Evolutionary conservation across 2,797 vertebrate genomes (phyloP), one percentile per base, ranked within the genome.

Genomic region (Galaxias olidus): DNA sequence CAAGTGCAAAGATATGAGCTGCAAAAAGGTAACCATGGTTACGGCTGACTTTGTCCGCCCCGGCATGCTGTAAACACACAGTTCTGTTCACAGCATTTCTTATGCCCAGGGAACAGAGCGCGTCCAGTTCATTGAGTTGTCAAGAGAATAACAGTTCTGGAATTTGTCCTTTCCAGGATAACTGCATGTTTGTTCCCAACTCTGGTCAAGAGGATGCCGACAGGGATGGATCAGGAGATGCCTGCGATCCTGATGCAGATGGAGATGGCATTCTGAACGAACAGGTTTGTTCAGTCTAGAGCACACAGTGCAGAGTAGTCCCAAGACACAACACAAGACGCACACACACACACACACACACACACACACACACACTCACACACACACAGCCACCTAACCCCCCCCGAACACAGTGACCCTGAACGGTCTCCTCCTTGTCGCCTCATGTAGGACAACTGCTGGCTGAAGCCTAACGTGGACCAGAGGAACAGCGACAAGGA

Each of bases 191-290:
- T 18, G 93, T 99, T 71, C 98, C 98, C 7, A 99, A 99, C 86
- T 99, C 98, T 4, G 97, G 98, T 59, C 98, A 99, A 90, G 98
- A 99, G 80, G 98, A 99, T 53, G 94, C 94, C 0, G 98, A 99
- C 81, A 78, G 81, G 66, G 94, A 99, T 41, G 92, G 94, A 20
- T 74, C 87, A 0, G 98, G 98, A 60, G 94, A 99, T 43, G 89
- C 96, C 0, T 99, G 98, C 74, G 97, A 99, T 0, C 92, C 94
- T 0, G 98, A 99, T 62, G 97, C 97, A 0, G 98, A 99, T 57
- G 97, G 98, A 18, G 98, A 99, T 7, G 94, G 96, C 15, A 97
- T 99, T 84, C 83, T 77, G 1, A 99, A 99, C 12, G 96, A 96
- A 47, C 95, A 98, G 96, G 98, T 97, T 10, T 12, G 79, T 61